A percentile compares a stretch with the other conserved stretches of the same genome.
Conservation (phyloP, 2,888 invertebrate genomes). For the Asteroscopus sphinx region DNA sequence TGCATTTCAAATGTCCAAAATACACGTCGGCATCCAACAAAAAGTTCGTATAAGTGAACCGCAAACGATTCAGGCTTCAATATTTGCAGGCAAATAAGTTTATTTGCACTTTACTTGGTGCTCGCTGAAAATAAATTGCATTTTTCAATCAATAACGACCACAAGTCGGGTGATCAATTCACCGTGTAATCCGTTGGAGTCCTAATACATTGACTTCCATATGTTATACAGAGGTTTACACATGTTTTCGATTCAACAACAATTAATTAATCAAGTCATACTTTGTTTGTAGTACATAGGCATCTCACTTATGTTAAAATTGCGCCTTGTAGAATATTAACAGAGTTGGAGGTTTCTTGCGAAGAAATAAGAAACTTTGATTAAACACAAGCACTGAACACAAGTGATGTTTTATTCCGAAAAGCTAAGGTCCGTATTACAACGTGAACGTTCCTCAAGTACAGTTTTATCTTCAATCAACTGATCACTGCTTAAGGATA, state of each 20-base stretch:
- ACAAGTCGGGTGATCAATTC: slow-evolving; percentile 3
- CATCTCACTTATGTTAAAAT: too few species aligned
- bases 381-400: too few species aligned
- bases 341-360: too few species aligned
- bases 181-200: slow-evolving; percentile 21
- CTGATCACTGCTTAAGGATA: too few species aligned
- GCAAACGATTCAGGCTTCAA: slow-evolving; percentile 23
- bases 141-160: slow-evolving; percentile 39
- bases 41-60: slow-evolving; percentile 33
- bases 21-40: slow-evolving; percentile 13
- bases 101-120: slow-evolving; percentile 40
- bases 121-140: slow-evolving; percentile 40
- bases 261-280: slow-evolving; percentile 6
- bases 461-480: too few species aligned
- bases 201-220: slow-evolving; percentile 19
- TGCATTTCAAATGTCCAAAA: slow-evolving; percentile 13
- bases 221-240: slow-evolving; percentile 29
- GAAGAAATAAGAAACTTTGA: too few species aligned
- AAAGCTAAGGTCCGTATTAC: too few species aligned
- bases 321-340: too few species aligned
- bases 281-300: too few species aligned
- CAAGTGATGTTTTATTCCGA: too few species aligned
- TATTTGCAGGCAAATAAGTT: slow-evolving; percentile 48
- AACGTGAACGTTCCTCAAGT: too few species aligned
- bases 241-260: slow-evolving; percentile 28